Evolutionary conservation across 2,113 vertebrate genomes (phyloP).

Genomic region (Baryphthengus martii): DNA sequence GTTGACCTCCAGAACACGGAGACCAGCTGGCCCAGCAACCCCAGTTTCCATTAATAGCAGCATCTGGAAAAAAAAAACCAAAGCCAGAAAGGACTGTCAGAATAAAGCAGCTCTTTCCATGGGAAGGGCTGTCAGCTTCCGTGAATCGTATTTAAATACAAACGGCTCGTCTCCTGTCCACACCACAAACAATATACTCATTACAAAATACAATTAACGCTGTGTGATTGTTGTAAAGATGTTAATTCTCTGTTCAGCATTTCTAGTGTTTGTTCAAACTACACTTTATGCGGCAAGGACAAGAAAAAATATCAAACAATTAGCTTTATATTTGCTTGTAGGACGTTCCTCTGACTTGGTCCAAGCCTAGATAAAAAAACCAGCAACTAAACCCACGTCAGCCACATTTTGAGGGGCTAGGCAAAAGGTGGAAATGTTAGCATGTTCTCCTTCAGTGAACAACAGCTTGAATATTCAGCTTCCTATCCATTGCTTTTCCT

Average conservation of each 20-base stretch:
- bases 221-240: background rate
- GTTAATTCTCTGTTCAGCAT: background rate
- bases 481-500: background rate
- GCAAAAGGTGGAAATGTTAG: background rate
- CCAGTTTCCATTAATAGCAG: slow-evolving; percentile 82
- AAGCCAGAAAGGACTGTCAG: background rate
- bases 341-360: background rate
- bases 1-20: slow-evolving; percentile 68
- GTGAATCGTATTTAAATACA: background rate
- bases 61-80: slow-evolving; percentile 61
- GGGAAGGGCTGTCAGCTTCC: background rate
- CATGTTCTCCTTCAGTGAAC: background rate
- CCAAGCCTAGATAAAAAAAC: background rate
- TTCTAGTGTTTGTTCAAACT: background rate
- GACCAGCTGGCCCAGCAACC: slow-evolving; percentile 91
- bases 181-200: background rate
- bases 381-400: background rate
- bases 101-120: background rate
- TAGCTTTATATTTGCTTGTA: background rate
- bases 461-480: slow-evolving; percentile 31
- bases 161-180: background rate
- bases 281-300: background rate
- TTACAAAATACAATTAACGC: no score
- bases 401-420: background rate
- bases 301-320: background rate